Evolutionary conservation across 2,888 invertebrate genomes (phyloP), one percentile per base, ranked within the genome.

Genomic region (Enchytraeus crypticus): DNA sequence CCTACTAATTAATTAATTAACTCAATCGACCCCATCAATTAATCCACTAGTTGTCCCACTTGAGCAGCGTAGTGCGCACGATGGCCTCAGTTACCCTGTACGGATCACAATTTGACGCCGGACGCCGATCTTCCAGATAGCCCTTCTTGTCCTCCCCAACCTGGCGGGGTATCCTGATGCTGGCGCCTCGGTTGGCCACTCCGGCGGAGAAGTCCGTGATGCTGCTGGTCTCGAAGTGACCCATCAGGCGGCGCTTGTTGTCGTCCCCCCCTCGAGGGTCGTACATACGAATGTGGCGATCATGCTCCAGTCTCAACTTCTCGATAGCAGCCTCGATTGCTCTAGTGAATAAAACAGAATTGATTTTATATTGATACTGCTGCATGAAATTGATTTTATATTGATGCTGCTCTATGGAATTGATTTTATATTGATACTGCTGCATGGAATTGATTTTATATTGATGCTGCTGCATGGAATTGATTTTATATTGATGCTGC

Each of bases 241-340:
- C 97, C n/a, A 77, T 97, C 64, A 98, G 84, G 68, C 97, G 87
- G 67, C 96, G 86, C 78, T 90, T 92, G 81, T 98, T 98, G 83
- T 98, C 97, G 78, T 88, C 88, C 63, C 97, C 97, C 73, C 90
- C 88, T 67, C 90, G 87, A 18, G 95, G 96, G 81, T 97, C 97
- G 79, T 97, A 97, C 67, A 91, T 92, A 76, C 88, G 87, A 79
- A 98, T 97, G 80, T 98, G 97, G 68, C 89, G 86, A 72, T 87
- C 84, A 79, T 98, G 97, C 68, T 88, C 87, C 75, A 90, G 88
- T 66, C 91, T 88, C 69, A 98, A 83, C 80, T 90, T 92, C 79
- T 93, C 91, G 74, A 98, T 96, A 3, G 97, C 97, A 72, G 87
- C 87, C 79, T 97, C 90, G 72, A 98, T 97, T 75, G 88, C 90